These are phyloP conservation scores for Acrobasis consociella DNA, from an alignment of 2,888 invertebrate genomes.

Conservation along the genomic window DNA sequence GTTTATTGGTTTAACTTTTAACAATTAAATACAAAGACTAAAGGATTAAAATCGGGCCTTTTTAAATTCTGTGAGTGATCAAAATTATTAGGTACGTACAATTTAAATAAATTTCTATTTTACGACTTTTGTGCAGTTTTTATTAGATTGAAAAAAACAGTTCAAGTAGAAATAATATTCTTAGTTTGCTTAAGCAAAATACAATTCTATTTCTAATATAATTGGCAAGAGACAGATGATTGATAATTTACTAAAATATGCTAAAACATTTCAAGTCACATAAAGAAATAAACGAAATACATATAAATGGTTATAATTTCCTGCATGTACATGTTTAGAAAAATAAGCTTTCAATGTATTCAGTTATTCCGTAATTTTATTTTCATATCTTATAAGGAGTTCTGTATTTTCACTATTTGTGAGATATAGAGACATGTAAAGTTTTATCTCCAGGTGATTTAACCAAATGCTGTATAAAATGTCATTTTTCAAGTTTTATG, in stretches of 20 bases:
- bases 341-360: slow-evolving; percentile 16
- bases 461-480: no score
- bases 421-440: not conserved
- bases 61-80: slow-evolving; percentile 11
- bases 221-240: no score
- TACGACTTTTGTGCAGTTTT: no score
- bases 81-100: slow-evolving; percentile 10
- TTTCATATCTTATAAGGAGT: not conserved
- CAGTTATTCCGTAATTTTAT: not conserved
- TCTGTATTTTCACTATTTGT: not conserved
- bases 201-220: no score
- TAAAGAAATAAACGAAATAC: not conserved
- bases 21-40: not conserved
- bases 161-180: no score
- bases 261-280: not conserved
- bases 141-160: no score
- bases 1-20: slow-evolving; percentile 26
- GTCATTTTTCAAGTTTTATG: no score
- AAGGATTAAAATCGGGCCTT: not conserved
- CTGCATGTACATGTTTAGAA: slow-evolving; percentile 7
- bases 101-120: not conserved
- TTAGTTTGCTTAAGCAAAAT: no score
- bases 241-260: no score
- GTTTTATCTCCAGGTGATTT: no score
- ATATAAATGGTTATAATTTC: not conserved